These are phyloP conservation scores for Cyphomyrus discorhynchus DNA, from an alignment of 2,113 vertebrate species.

Conservation along the genomic window DNA sequence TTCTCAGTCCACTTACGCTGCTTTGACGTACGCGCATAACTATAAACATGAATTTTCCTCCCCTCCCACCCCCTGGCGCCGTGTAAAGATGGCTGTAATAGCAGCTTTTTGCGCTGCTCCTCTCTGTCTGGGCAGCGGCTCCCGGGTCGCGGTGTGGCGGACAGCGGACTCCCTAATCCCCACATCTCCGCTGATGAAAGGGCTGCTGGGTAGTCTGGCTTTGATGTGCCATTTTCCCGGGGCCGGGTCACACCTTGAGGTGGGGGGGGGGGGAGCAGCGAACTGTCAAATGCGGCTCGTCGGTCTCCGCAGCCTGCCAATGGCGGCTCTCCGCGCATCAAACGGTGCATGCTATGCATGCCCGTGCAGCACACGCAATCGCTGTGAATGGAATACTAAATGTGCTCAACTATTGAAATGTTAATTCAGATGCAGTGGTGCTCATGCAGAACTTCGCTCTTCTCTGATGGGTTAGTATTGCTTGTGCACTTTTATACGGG, in stretches of 20 bases:
- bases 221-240: background rate
- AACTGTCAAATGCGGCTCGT: background rate
- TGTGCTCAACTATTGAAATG: background rate
- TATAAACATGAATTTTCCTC: background rate
- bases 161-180: background rate
- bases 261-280: background rate
- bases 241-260: background rate
- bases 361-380: background rate
- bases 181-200: background rate
- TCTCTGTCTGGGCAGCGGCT: background rate
- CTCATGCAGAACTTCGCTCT: background rate
- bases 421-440: background rate
- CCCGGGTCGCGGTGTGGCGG: background rate
- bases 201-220: background rate
- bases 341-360: background rate
- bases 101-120: background rate
- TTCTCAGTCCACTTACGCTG: background rate
- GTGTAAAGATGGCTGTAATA: background rate
- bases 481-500: background rate
- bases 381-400: background rate
- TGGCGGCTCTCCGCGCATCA: background rate
- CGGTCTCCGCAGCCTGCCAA: background rate
- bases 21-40: background rate
- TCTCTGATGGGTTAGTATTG: background rate
- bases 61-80: background rate